A percentile compares a stretch with the other conserved stretches of the same genome.
phyloP scores from a whole-genome alignment of 2,113 vertebrate species.

The Takifugu flavidus region DNA sequence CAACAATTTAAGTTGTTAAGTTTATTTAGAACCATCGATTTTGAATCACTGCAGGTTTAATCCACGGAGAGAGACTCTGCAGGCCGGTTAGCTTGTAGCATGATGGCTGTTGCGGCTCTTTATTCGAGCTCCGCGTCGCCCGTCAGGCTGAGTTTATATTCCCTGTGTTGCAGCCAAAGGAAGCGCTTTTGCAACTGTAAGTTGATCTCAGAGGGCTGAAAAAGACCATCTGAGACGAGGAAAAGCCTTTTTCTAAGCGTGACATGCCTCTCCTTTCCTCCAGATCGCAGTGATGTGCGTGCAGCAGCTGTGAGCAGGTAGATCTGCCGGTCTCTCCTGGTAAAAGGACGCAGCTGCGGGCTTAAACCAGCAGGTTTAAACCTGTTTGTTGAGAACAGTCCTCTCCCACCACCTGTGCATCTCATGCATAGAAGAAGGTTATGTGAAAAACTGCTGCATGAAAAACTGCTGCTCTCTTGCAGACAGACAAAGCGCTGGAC shows the following conservation, averaged over 20 bases:
- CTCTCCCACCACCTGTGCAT: no score
- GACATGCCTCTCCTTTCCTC: no score
- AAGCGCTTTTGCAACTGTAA: constrained; percentile 12
- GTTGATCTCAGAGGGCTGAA: background rate
- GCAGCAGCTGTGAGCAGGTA: constrained; percentile 34
- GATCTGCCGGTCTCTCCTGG: background rate
- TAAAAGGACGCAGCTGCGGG: no score
- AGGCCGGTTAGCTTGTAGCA: background rate
- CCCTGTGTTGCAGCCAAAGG: constrained; percentile 13
- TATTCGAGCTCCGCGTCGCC: constrained; percentile 14
- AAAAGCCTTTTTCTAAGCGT: no score
- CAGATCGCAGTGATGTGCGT: background rate
- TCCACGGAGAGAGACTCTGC: background rate
- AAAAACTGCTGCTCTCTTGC: background rate
- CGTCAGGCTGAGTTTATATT: constrained; percentile 23
- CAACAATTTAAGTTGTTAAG: no score
- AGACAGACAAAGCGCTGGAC: constrained; percentile 19
- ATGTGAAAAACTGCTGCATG: background rate
- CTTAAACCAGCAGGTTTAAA: no score
- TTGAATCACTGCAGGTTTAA: background rate
- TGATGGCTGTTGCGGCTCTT: constrained; percentile 20
- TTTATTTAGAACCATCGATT: background rate
- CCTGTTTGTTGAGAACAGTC: no score
- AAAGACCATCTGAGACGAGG: no score
- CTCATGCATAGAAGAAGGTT: no score